Evolutionary conservation across 2,888 invertebrate species (phyloP).

Genomic region (Aquatica leii): DNA sequence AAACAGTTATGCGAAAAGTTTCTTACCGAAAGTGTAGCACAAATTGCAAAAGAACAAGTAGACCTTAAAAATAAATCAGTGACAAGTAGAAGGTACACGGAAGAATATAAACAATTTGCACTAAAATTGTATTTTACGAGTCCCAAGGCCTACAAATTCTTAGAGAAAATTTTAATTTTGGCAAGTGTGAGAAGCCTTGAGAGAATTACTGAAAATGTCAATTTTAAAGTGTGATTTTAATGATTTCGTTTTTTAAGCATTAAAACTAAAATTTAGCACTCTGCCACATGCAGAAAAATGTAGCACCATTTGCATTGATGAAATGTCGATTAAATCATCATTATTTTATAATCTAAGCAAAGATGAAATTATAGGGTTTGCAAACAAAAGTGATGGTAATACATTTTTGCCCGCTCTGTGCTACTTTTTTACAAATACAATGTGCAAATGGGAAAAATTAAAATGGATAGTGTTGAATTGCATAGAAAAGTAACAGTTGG

Average conservation of each 20-base stretch:
- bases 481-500: background rate
- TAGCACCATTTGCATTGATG: constrained; percentile 10
- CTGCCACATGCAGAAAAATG: constrained; percentile 10
- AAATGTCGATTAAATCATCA: constrained; percentile 19
- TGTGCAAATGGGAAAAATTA: no score
- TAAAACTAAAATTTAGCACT: constrained; percentile 15
- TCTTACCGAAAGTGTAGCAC: background rate
- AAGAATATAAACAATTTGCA: no score
- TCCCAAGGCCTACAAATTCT: constrained; percentile 14
- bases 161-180: no score
- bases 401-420: constrained; percentile 13
- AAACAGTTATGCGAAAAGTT: no score
- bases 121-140: no score
- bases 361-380: no score
- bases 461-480: no score
- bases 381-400: constrained; percentile 12
- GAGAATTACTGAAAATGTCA: constrained; percentile 9
- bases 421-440: no score
- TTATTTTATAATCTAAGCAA: constrained; percentile 21
- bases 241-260: no score
- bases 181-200: constrained; percentile 9
- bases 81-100: background rate
- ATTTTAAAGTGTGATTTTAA: no score
- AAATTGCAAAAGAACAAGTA: constrained; percentile 7
- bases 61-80: background rate